Evolutionary conservation across 2,113 vertebrate genomes (phyloP).

Genomic region (Alethe castanea): DNA sequence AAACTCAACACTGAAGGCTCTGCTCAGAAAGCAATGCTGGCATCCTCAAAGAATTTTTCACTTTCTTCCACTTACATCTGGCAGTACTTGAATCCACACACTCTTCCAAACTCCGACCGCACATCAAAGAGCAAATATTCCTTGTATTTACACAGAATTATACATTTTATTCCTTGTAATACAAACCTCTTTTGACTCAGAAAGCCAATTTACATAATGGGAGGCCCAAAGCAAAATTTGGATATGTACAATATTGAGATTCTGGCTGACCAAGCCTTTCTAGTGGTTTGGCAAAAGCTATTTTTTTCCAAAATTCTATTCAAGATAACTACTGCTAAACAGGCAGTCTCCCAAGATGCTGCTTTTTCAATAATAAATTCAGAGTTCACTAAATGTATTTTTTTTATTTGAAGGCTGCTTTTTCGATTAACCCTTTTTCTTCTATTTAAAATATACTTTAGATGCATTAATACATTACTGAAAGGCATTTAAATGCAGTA

Average conservation of each 20-base stretch:
- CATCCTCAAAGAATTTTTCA: conserved; percentile 13
- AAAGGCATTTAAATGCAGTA: neutral
- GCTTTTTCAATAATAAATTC: neutral
- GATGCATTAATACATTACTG: neutral
- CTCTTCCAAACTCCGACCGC: conserved; percentile 18
- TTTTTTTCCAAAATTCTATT: neutral
- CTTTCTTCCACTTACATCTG: conserved; percentile 8
- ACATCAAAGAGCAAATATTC: conserved; percentile 49
- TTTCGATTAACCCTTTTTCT: neutral
- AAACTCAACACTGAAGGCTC: conserved; percentile 19
- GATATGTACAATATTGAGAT: neutral
- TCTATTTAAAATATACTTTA: neutral
- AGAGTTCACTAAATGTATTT: neutral
- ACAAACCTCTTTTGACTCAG: conserved; percentile 33
- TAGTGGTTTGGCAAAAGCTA: neutral
- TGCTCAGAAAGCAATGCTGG: neutral
- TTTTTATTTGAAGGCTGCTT: neutral
- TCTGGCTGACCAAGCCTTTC: neutral
- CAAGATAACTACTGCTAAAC: neutral
- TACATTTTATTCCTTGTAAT: conserved; percentile 29
- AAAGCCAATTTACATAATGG: conserved; percentile 10
- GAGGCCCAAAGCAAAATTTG: neutral
- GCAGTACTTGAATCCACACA: neutral
- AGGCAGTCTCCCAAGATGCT: neutral
- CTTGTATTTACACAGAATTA: neutral